Conservation (phyloP, 2,888 invertebrate genomes). For the Bruchidius siliquastri region DNA sequence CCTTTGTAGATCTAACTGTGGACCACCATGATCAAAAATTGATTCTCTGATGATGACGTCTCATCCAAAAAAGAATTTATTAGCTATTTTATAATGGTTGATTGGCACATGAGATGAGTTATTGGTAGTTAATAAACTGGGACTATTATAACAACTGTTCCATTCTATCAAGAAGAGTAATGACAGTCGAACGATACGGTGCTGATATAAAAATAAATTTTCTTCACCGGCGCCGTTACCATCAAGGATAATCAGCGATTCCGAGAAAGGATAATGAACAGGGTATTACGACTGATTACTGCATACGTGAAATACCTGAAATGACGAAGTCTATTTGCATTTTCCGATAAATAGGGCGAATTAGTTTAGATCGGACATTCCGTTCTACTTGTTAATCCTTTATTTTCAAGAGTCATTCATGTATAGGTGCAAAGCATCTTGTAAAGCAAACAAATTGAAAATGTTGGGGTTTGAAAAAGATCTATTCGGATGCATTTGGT, state of each 20-base stretch:
- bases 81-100: not conserved
- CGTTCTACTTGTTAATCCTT: not conserved
- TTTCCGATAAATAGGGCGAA: not conserved
- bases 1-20: not conserved
- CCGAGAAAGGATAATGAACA: not conserved
- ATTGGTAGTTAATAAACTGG: not conserved
- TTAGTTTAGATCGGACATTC: not conserved
- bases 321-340: not conserved
- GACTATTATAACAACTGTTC: not conserved
- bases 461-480: no score
- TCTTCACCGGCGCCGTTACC: not conserved
- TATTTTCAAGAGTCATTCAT: no score
- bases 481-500: no score
- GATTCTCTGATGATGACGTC: not conserved
- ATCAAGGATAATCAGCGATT: not conserved
- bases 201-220: not conserved
- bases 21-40: not conserved
- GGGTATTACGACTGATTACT: not conserved
- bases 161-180: not conserved
- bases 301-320: not conserved
- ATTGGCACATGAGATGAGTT: not conserved
- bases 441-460: no score
- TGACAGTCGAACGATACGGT: not conserved
- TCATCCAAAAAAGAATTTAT: not conserved
- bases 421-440: no score